phyloP scores from a whole-genome alignment of 35 echinoderm and acorn worm genomes.

The Holothuria glaberrima region DNA sequence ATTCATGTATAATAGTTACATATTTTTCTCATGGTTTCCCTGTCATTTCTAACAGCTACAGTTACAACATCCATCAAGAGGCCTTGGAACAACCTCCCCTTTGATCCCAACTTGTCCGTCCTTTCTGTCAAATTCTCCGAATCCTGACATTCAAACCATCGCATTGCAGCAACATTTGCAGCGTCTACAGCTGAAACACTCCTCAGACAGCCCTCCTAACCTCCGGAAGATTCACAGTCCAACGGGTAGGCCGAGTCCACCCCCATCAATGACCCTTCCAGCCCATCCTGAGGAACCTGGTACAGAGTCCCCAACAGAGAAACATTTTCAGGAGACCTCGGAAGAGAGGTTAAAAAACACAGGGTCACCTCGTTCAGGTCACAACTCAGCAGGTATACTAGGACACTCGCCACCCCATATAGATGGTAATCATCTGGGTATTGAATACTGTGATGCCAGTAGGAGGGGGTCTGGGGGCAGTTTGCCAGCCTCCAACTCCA shows the following conservation, averaged over 20 bases:
- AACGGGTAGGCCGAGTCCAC: conserved; percentile 74
- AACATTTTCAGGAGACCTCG: conserved; percentile 16
- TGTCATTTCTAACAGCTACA: background rate
- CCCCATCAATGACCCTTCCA: conserved; percentile 76
- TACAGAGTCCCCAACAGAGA: conserved; percentile 52
- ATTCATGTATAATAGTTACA: background rate
- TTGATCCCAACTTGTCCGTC: conserved; percentile 61
- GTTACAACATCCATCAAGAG: conserved; percentile 33
- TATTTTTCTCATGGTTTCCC: background rate
- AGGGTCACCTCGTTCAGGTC: conserved; percentile 62
- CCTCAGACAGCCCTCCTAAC: conserved; percentile 86
- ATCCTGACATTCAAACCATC: conserved; percentile 73
- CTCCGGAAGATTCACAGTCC: conserved; percentile 80
- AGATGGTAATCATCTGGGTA: conserved; percentile 37
- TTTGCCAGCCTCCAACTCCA: conserved; percentile 24
- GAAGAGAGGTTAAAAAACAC: conserved; percentile 39
- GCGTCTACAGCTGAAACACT: conserved; percentile 75
- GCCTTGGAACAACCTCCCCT: conserved; percentile 53
- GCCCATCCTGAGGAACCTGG: conserved; percentile 81
- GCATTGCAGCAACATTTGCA: conserved; percentile 83
- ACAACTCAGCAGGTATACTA: conserved; percentile 3
- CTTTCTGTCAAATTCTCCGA: conserved; percentile 48
- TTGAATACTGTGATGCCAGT: conserved; percentile 4
- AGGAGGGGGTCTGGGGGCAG: conserved; percentile 40
- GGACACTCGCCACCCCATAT: conserved; percentile 3